These are phyloP conservation scores for Taphrorychus bicolor DNA, from an alignment of 2,888 invertebrate genomes.

Conservation along the genomic window DNA sequence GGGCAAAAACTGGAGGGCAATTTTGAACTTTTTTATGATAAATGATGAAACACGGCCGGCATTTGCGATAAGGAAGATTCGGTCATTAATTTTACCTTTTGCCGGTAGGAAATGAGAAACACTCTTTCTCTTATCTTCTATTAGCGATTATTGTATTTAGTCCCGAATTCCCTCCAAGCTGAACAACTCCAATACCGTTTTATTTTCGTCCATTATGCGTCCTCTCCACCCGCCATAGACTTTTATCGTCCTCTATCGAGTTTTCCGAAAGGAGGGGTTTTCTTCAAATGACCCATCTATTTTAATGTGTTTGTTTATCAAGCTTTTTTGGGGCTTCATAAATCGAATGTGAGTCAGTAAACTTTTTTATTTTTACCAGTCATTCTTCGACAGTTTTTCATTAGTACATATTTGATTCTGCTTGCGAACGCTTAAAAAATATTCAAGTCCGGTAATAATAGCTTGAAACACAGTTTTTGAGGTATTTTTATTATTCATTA, in stretches of 20 bases:
- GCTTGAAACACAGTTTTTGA: too few relatives aligned
- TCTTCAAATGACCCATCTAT: background rate
- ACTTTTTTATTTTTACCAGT: background rate
- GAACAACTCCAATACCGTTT: constrained; percentile 11
- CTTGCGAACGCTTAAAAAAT: too few relatives aligned
- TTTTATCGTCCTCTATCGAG: constrained; percentile 16
- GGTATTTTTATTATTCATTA: too few relatives aligned
- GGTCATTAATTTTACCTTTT: background rate
- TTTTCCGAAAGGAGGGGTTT: constrained; percentile 9
- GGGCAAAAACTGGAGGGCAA: background rate
- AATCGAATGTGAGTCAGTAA: background rate
- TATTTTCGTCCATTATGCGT: constrained; percentile 9
- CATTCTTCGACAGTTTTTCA: background rate
- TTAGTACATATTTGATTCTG: background rate
- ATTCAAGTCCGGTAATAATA: too few relatives aligned
- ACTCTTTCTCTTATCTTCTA: background rate
- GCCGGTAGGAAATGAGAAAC: background rate
- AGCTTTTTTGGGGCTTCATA: too few relatives aligned
- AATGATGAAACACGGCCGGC: background rate
- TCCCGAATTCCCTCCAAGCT: background rate
- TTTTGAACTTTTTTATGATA: background rate
- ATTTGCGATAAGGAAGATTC: background rate
- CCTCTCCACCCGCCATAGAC: background rate
- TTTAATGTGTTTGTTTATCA: constrained; percentile 9
- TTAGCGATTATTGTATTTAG: background rate